Evolutionary conservation across 2,888 invertebrate species (phyloP).

Genomic region (Calameuta pallipes): DNA sequence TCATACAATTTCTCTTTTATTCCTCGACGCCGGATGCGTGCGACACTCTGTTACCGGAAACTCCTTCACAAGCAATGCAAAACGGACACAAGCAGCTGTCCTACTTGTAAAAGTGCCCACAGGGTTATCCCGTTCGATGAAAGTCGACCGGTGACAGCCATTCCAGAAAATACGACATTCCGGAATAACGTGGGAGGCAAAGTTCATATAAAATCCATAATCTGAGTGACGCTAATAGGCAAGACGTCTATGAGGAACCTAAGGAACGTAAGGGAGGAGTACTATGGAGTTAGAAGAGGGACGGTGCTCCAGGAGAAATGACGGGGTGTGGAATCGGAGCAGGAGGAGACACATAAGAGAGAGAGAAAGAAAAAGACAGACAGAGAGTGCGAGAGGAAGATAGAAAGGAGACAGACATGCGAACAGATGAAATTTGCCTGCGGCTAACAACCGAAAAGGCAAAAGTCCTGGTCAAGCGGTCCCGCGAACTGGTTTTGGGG

Average conservation of each 20-base stretch:
- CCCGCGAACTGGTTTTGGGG: constrained; percentile 57
- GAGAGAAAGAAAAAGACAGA: constrained; percentile 2
- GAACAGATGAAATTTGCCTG: constrained; percentile 48
- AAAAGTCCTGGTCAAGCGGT: constrained; percentile 38
- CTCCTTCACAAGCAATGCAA: neutral
- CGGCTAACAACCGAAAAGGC: constrained; percentile 61
- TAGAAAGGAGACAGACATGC: constrained; percentile 28
- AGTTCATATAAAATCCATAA: constrained; percentile 12
- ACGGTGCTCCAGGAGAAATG: neutral
- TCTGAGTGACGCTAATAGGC: neutral
- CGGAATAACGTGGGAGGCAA: neutral
- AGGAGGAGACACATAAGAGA: neutral
- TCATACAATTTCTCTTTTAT: neutral
- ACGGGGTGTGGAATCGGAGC: neutral
- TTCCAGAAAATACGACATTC: neutral
- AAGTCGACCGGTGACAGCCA: constrained; percentile 12
- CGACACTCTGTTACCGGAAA: neutral
- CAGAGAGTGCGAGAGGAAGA: constrained; percentile 26
- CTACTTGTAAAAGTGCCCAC: constrained; percentile 3
- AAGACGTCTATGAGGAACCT: neutral
- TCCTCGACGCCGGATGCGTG: neutral
- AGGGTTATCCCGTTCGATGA: neutral
- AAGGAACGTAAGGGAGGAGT: neutral
- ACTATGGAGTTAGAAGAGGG: neutral
- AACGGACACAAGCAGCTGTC: neutral